These are phyloP conservation scores for Minunthozetes semirufus DNA, from an alignment of 2,888 invertebrate genomes.

Conservation along the genomic window DNA sequence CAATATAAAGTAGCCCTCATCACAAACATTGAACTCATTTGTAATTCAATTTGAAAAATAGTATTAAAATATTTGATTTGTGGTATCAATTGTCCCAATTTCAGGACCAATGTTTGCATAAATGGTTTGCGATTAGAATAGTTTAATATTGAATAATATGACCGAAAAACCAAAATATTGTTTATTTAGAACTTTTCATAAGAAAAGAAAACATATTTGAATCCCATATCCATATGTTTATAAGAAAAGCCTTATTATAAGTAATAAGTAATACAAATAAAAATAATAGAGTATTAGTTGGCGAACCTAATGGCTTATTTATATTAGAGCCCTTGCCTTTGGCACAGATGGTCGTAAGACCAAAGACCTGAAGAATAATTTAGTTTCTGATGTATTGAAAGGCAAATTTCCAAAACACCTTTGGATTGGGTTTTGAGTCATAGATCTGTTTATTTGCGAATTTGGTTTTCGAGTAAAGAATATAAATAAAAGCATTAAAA, in stretches of 20 bases:
- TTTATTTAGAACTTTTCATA: neutral
- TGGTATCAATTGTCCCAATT: neutral
- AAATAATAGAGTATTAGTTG: neutral
- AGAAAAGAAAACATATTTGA: neutral
- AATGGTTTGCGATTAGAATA: neutral
- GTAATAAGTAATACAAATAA: too few species aligned
- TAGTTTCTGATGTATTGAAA: neutral
- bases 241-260: too few species aligned
- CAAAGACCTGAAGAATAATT: neutral
- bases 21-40: too few species aligned
- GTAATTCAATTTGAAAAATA: too few species aligned
- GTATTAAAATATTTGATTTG: neutral
- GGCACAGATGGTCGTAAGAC: conserved; percentile 2
- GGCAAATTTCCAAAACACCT: neutral
- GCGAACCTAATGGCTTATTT: neutral
- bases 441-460: neutral
- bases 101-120: neutral
- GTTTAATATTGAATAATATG: too few species aligned
- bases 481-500: neutral
- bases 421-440: neutral
- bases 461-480: neutral
- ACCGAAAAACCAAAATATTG: too few species aligned
- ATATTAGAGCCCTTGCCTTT: neutral
- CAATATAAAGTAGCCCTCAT: too few species aligned
- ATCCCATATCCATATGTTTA: too few species aligned